phyloP scores from a whole-genome alignment of 2,113 vertebrate genomes.

The Leptobrachium ailaonicum region DNA sequence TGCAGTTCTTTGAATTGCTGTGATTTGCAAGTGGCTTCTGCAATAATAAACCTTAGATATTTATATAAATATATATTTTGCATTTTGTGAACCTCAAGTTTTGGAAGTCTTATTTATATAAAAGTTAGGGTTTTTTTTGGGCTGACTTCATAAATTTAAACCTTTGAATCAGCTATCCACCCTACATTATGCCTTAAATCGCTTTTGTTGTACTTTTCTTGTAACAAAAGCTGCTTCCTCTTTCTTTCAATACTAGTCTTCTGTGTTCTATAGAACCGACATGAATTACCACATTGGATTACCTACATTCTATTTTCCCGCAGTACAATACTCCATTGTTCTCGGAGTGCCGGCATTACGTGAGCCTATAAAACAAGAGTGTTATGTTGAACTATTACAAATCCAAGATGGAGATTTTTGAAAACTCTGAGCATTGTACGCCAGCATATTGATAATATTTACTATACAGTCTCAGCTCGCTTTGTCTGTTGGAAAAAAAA shows the following conservation, averaged over 20 bases:
- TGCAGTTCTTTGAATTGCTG: too few relatives aligned
- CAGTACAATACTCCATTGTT: conserved; percentile 40
- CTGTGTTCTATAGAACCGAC: conserved; percentile 36
- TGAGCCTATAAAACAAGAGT: conserved; percentile 16
- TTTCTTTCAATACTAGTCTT: conserved; percentile 36
- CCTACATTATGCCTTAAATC: conserved; percentile 39
- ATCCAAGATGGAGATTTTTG: conserved; percentile 36
- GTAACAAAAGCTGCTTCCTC: conserved; percentile 22
- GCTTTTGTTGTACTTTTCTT: conserved; percentile 35
- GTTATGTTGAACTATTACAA: conserved; percentile 37
- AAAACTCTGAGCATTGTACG: conserved; percentile 25
- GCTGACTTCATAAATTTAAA: conserved; percentile 9
- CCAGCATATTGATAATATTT: conserved; percentile 34
- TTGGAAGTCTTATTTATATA: not conserved
- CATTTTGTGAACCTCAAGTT: too few relatives aligned
- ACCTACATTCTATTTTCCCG: conserved; percentile 40
- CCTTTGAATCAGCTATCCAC: conserved; percentile 29
- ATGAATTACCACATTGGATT: conserved; percentile 46
- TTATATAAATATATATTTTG: too few relatives aligned
- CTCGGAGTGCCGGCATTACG: conserved; percentile 25
- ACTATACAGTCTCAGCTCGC: conserved; percentile 11
- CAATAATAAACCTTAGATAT: too few relatives aligned
- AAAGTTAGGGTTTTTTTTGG: not conserved
- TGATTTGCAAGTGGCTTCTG: too few relatives aligned
- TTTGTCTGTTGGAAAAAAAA: conserved; percentile 13